A percentile compares a stretch with the other conserved stretches of the same genome.
Conservation (phyloP, 2,113 vertebrate genomes). For the Mustela lutreola region DNA sequence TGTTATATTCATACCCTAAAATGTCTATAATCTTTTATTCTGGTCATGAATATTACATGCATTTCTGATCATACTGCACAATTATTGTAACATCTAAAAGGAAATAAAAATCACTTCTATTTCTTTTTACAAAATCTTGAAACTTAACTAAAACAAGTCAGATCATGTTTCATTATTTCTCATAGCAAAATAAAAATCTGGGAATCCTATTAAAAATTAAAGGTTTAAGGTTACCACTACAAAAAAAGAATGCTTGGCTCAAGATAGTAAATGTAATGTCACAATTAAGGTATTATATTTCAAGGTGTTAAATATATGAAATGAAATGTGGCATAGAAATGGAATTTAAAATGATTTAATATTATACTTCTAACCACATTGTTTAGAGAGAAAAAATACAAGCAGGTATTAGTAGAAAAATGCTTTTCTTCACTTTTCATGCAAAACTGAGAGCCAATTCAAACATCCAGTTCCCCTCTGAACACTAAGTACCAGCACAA, state of each 20-base stretch:
- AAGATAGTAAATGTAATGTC: constrained; percentile 62
- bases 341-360: constrained; percentile 63
- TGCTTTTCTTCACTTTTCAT: constrained; percentile 69
- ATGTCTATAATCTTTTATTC: constrained; percentile 1
- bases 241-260: neutral
- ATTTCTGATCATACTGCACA: neutral
- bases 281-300: constrained; percentile 24
- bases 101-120: constrained; percentile 1
- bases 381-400: constrained; percentile 59
- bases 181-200: constrained; percentile 61
- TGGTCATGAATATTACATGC: neutral
- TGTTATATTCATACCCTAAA: constrained; percentile 13
- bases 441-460: constrained; percentile 64
- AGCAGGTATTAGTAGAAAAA: constrained; percentile 65
- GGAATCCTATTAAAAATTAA: constrained; percentile 42
- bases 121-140: constrained; percentile 34
- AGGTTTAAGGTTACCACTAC: neutral
- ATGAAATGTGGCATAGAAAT: neutral
- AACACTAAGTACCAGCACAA: constrained; percentile 68
- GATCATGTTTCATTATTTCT: constrained; percentile 35
- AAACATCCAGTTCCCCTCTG: constrained; percentile 49
- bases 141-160: constrained; percentile 54
- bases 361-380: constrained; percentile 51
- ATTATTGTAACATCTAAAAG: neutral
- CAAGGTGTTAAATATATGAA: constrained; percentile 32